Base-by-base conservation (phyloP, 2,113 vertebrate species). In the Cervus canadensis region DNA sequence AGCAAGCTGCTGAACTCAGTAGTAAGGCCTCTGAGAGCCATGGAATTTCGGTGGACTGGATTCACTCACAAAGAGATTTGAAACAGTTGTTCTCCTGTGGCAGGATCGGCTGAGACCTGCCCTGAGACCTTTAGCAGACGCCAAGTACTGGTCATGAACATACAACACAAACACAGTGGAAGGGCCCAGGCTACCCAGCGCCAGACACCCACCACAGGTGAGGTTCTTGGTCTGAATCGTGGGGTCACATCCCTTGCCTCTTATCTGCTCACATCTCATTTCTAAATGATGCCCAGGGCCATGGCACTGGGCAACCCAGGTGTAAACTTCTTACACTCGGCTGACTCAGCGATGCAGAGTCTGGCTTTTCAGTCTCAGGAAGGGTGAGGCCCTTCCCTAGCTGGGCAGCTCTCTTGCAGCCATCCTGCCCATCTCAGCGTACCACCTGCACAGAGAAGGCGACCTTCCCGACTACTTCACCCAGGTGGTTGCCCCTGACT, bases 161-260 rank as follows among this genome's bases (percentile, higher is more conserved):
- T 0, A 11, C 4, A 83, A 86, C 7, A 57, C 6, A 9, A 74
- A 79, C 12, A 56, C 84, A 64, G 57, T 4, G 26, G 78, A 62
- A 57, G 60, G 56, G 33, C 19, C 60, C 0, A 0, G 56, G 54
- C 23, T 40, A 62, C 13, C 17, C 4, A 5, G 26, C 1, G 12
- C 25, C n/a, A 12, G 1, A 59, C 0, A 2, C 48, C 12, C 6
- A n/a, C 19, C 25, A 36, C 52, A 6, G 50, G 17, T 19, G 59
- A 83, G 74, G 56, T 13, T 54, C 93, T 25, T 81, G 50, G 62
- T 9, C 85, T 87, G 36, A 78, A 45, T 74, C 26, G 7, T 40
- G 43, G 28, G 56, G 40, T 81, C 33, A 87, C 26, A 30, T 28
- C 21, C 17, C 3, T 83, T 87, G 57, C 7, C 81, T 85, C 43